Evolutionary conservation across 2,888 invertebrate species (phyloP), one percentile per base, ranked within the genome.

Genomic region (Drosophila flavopinicola): DNA sequence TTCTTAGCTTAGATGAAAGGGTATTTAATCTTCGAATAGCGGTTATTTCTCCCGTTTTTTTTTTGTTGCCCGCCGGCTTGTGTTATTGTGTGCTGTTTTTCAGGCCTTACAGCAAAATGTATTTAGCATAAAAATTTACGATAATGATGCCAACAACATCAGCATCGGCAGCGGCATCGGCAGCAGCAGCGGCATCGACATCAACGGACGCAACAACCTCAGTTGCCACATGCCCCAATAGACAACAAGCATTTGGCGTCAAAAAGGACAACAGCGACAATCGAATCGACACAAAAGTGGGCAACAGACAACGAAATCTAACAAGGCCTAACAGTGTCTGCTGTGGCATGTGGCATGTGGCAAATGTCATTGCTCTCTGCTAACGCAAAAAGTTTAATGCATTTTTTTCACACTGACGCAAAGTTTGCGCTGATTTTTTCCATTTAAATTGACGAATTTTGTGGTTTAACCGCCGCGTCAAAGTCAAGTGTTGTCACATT

Each of bases 71-170:
- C n/a, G 3, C 29, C 11, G 17, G 30, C 25, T 44, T 51, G 49
- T 52, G 57, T 63, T 56, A 38, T 32, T 63, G 32, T 48, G 57
- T 52, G 52, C 30, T 54, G 47, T 48, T 74, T 56, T 65, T 64
- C 37, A 66, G 72, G 71, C 59, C 68, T 65, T 70, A 80, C 84
- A 88, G 58, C 77, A 60, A 87, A 85, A 84, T 79, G 88, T 88
- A 88, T 87, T 88, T 88, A 89, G 85, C 88, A 88, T 88, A 87
- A 89, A 88, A 89, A 80, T 88, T 89, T 88, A 88, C 88, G 89
- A 89, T 88, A 88, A 88, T 83, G 80, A 82, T 65, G 70, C 52
- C 71, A 72, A 51, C 64, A 85, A 54, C 61, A 72, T 61, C 61
- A 64, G 37, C 66, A 68, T 33, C 61, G 35, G 23, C 68, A 41